phyloP scores from a whole-genome alignment of 64 coral and sea anemone species.

The Montipora cactus region DNA sequence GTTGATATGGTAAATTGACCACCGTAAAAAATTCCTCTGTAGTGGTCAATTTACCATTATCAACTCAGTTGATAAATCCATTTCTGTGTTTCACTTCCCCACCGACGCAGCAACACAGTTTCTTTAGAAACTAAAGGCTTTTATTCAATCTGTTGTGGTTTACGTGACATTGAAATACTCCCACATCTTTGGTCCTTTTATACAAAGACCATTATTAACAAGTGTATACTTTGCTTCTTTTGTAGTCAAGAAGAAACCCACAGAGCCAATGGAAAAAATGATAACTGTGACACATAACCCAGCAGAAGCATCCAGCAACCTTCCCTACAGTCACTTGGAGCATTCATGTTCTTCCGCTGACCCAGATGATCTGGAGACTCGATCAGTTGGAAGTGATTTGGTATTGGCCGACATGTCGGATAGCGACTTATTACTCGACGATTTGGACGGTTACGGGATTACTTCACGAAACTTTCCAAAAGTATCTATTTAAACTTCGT shows the following conservation, averaged over 20 bases:
- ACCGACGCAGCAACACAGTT: no score
- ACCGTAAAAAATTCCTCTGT: no score
- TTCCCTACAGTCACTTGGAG: constrained; percentile 6
- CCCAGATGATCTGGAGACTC: neutral
- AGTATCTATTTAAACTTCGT: constrained; percentile 14
- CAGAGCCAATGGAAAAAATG: constrained; percentile 22
- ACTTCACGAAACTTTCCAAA: constrained; percentile 15
- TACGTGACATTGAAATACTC: neutral
- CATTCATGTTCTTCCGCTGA: neutral
- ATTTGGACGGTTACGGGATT: neutral
- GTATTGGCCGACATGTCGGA: constrained; percentile 46
- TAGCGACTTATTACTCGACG: constrained; percentile 41
- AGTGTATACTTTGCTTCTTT: neutral
- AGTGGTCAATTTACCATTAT: no score
- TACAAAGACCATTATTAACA: neutral
- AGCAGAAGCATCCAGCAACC: neutral
- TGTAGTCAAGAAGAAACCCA: neutral
- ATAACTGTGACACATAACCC: neutral
- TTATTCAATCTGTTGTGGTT: no score
- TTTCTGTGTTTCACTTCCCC: no score
- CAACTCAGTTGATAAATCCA: no score
- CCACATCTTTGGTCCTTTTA: neutral
- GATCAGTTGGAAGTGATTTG: constrained; percentile 19
- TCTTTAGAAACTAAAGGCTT: no score
- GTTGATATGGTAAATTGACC: no score